Base-by-base conservation (phyloP, 2,113 vertebrate species). In the Stigmatopora argus region DNA sequence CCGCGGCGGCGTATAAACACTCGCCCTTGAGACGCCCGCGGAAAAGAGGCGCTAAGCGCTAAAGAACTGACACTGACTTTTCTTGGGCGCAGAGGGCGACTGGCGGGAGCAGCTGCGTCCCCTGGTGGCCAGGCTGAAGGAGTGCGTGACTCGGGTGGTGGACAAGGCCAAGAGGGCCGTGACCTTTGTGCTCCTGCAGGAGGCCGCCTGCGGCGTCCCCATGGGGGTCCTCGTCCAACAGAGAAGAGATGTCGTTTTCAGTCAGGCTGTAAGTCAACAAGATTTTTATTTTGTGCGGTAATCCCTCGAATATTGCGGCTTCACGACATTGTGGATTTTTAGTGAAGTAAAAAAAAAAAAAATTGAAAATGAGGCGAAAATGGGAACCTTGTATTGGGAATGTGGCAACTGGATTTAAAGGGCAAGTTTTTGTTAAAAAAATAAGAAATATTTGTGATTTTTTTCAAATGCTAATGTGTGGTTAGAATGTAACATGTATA, bases 131-230 rank as follows among this genome's bases (percentile, higher is more conserved):
- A 90, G 91, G 0, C 88, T 99, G 81, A 96, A 96, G 88, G 93
- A 96, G 69, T 95, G 95, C 77, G 95, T 98, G 85, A 88, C 66
- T 59, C 95, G 98, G 66, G 94, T 99, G 81, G 92, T 94, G 73
- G 94, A 90, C 61, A 90, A 93, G 69, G 96, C 95, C 0, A 94
- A 90, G 83, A 92, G 93, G 70, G 96, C 94, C 2, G 93, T 99
- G 94, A 94, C 92, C 0, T 99, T 99, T 64, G 93, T 99, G 67
- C 91, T 99, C 48, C 93, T 99, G 34, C 97, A 99, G 86, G 97
- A 99, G 47, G 92, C 95, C 0, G 94, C 92, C 0, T 96, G 93
- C 83, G 94, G 93, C 72, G 84, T 96, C 70, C 94, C 95, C 7
- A 95, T 97, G 66, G 94, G 93, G 49, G 85, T 96, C 79, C 83